Conservation (phyloP, 2,113 vertebrate species). For the Podiceps cristatus region DNA sequence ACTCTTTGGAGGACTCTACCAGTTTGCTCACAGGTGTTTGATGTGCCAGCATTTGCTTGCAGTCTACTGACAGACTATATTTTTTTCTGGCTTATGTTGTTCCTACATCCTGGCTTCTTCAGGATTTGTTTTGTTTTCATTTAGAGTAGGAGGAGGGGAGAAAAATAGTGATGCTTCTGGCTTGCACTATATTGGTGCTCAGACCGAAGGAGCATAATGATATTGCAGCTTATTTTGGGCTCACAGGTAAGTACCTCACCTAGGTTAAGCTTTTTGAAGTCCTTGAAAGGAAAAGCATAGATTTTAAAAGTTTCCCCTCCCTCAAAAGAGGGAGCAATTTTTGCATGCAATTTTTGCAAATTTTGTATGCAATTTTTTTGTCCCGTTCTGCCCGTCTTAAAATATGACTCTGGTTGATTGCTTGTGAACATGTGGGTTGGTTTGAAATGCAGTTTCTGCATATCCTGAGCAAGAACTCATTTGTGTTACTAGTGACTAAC, state of each 20-base stretch:
- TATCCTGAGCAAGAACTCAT: not conserved
- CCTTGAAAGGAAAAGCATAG: not conserved
- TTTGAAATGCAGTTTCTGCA: not conserved
- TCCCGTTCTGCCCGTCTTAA: not conserved
- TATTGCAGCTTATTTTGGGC: not conserved
- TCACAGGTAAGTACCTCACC: not conserved
- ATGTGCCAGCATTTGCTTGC: not conserved
- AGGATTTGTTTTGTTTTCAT: not conserved
- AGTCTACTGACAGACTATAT: not conserved
- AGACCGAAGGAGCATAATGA: not conserved
- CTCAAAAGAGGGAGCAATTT: not conserved
- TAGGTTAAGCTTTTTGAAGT: not conserved
- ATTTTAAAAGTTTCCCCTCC: not conserved
- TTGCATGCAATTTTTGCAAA: not conserved
- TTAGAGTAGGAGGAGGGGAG: not conserved
- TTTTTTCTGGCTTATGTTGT: not conserved
- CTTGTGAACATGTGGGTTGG: not conserved
- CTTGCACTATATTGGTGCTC: not conserved
- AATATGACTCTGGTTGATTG: not conserved
- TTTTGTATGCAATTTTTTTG: not conserved
- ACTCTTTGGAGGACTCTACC: not conserved
- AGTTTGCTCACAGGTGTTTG: not conserved
- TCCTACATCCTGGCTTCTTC: not conserved
- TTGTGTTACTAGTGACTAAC: not conserved
- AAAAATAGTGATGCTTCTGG: not conserved